Conservation (phyloP, 2,888 invertebrate species). For the Homarus gammarus region DNA sequence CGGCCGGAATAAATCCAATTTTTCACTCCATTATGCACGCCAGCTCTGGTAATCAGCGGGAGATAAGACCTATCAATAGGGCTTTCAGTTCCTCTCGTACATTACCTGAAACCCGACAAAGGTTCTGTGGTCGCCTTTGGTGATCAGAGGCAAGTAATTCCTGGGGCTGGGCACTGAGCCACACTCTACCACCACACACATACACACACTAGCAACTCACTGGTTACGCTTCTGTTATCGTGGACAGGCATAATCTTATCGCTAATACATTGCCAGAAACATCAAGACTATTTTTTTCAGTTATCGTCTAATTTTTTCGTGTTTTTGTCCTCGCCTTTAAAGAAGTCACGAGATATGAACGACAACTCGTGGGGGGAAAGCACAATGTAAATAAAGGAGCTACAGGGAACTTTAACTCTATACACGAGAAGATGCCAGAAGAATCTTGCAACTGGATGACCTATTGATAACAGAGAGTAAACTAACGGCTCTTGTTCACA, state of each 20-base stretch:
- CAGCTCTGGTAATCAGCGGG: constrained; percentile 32
- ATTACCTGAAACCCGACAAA: constrained; percentile 28
- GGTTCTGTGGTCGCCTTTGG: not conserved
- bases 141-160: not conserved
- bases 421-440: too few species aligned
- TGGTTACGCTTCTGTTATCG: not conserved
- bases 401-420: too few species aligned
- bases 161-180: not conserved
- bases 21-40: constrained; percentile 51
- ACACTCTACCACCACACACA: not conserved
- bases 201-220: not conserved
- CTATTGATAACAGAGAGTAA: too few species aligned
- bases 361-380: too few species aligned
- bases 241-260: not conserved
- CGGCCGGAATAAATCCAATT: constrained; percentile 41
- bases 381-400: too few species aligned
- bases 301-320: too few species aligned
- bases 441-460: too few species aligned
- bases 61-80: constrained; percentile 41
- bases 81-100: constrained; percentile 23
- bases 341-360: too few species aligned
- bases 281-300: too few species aligned
- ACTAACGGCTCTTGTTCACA: too few species aligned
- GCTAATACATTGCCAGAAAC: not conserved
- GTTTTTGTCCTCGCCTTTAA: too few species aligned